Evolutionary conservation across 2,113 vertebrate genomes (phyloP), one percentile per base, ranked within the genome.

Genomic region (Gadus chalcogrammus): DNA sequence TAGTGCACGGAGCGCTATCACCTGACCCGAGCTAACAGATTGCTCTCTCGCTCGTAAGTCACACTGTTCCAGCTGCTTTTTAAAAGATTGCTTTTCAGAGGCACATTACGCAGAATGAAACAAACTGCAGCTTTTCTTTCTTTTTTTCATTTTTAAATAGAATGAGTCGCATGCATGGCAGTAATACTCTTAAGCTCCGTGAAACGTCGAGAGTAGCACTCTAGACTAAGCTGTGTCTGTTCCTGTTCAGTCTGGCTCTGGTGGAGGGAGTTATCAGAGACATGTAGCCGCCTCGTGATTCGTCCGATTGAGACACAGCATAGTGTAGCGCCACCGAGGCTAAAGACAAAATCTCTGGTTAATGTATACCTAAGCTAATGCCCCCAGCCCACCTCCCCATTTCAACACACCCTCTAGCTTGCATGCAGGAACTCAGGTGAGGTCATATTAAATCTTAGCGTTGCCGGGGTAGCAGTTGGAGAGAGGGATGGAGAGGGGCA

Each of bases 101-200:
- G 61, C 80, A 73, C 64, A 69, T 76, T 74, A 87, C 85, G 85
- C 78, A 71, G 86, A 89, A 79, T 78, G 48, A 73, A 74, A 72
- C 86, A 74, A 35, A 35, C 31, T 35, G 31, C 31, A 35, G 31
- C 4, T 35, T 35, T 35, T 35, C 31, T 35, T 35, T 35, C 31
- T 7, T 35, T 35, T 35, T 68, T 48, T 55, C 74, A 63, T 75
- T 77, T 88, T 72, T 79, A 88, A 86, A 86, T 68, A 77, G 80
- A 86, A 79, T 65, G 85, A 89, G 85, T 87, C 89, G 85, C 88
- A 86, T 83, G 73, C 81, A 74, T 81, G 82, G 85, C 80, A 88
- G 85, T 90, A 90, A 90, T 81, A 89, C 80, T 82, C 85, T 87
- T 89, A 91, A 91, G 78, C 84, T 82, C 82, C 75, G 66, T 84